These are phyloP conservation scores for Aphyosemion australe DNA, from an alignment of 2,113 vertebrate genomes.

Conservation along the genomic window DNA sequence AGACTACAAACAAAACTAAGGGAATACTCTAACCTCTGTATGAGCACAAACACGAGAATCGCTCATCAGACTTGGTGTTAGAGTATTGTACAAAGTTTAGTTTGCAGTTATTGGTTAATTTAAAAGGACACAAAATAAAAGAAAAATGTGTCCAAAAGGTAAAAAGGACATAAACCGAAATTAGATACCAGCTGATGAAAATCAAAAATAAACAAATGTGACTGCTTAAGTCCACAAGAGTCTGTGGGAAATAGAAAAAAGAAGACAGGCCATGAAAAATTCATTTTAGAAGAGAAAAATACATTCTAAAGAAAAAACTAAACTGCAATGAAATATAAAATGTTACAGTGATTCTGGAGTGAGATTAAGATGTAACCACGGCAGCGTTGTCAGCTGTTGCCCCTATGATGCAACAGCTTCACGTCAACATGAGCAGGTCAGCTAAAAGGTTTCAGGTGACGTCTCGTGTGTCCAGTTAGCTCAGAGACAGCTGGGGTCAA, in stretches of 20 bases:
- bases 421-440: no score
- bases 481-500: no score
- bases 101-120: conserved; percentile 25
- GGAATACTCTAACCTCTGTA: conserved; percentile 7
- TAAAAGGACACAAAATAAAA: conserved; percentile 7
- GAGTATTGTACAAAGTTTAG: no score
- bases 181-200: conserved; percentile 16
- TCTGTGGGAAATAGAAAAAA: conserved; percentile 11
- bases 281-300: conserved; percentile 27
- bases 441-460: no score
- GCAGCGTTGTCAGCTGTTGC: no score
- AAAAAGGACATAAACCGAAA: conserved; percentile 20
- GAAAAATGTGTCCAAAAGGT: conserved; percentile 14
- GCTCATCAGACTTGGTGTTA: not conserved
- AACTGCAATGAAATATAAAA: no score
- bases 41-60: conserved; percentile 1
- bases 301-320: conserved; percentile 7
- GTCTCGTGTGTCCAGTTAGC: no score
- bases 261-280: conserved; percentile 24
- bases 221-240: conserved; percentile 23
- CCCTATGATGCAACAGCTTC: no score
- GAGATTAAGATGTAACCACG: no score
- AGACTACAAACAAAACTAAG: conserved; percentile 6
- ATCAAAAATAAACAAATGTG: conserved; percentile 45
- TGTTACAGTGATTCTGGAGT: no score